Conservation (phyloP, 2,888 invertebrate species). For the Neoaliturus tenellus region DNA sequence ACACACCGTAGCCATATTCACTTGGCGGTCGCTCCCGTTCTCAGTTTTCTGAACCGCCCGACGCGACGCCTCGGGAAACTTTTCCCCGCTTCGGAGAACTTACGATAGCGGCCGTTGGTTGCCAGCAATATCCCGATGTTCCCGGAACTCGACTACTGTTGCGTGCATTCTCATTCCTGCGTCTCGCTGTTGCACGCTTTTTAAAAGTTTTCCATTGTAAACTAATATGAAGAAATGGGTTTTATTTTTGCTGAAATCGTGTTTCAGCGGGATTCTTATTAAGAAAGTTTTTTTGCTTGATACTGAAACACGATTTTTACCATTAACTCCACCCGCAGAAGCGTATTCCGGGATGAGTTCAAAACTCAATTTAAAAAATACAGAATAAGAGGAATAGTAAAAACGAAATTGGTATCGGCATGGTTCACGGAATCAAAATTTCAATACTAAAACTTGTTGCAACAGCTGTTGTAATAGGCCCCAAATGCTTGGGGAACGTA, state of each 20-base stretch:
- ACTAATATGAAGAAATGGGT: conserved; percentile 16
- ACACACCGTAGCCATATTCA: too few relatives aligned
- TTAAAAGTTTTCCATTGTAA: neutral
- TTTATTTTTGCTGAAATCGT: neutral
- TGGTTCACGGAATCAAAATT: too few relatives aligned
- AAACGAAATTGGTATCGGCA: too few relatives aligned
- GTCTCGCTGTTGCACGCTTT: neutral
- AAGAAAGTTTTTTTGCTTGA: conserved; percentile 21
- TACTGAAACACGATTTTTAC: too few relatives aligned
- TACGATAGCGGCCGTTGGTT: neutral
- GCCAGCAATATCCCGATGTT: neutral
- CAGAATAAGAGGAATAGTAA: too few relatives aligned
- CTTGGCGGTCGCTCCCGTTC: neutral
- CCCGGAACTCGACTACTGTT: neutral
- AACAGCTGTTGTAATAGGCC: too few relatives aligned
- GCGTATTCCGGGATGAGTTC: too few relatives aligned
- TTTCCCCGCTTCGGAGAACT: neutral
- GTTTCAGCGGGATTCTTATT: neutral
- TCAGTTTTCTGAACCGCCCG: conserved; percentile 22
- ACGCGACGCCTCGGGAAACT: conserved; percentile 29
- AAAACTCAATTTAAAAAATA: too few relatives aligned
- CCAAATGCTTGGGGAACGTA: too few relatives aligned
- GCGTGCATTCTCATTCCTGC: neutral
- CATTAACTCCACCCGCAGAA: too few relatives aligned
- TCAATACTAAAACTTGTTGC: too few relatives aligned